Conservation (phyloP, 2,888 invertebrate genomes). For the Chrysolina oricalcia region DNA sequence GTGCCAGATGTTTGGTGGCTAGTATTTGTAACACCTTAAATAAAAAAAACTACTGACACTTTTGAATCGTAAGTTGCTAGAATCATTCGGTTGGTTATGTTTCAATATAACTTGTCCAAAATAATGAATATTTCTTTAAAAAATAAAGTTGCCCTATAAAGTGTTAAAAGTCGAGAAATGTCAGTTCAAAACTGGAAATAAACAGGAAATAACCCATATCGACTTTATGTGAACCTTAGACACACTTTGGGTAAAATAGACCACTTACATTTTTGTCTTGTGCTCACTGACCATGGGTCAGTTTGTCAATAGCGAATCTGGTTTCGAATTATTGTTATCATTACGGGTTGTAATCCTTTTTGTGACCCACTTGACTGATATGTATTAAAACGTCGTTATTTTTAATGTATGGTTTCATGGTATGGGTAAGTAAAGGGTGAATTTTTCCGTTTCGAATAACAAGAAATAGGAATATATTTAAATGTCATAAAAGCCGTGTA, state of each 20-base stretch:
- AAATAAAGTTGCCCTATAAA: too few relatives aligned
- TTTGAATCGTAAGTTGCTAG: too few relatives aligned
- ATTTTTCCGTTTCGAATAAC: not conserved
- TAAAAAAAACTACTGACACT: too few relatives aligned
- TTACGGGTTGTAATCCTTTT: slow-evolving; percentile 55
- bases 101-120: too few relatives aligned
- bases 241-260: slow-evolving; percentile 49
- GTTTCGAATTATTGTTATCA: slow-evolving; percentile 46
- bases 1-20: too few relatives aligned
- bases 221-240: slow-evolving; percentile 47
- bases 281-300: slow-evolving; percentile 63
- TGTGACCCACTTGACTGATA: slow-evolving; percentile 58
- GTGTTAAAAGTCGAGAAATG: too few relatives aligned
- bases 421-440: not conserved
- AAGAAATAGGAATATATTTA: not conserved
- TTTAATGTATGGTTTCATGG: slow-evolving; percentile 33
- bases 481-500: not conserved
- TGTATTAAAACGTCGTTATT: slow-evolving; percentile 62
- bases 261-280: slow-evolving; percentile 49
- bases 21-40: too few relatives aligned
- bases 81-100: too few relatives aligned
- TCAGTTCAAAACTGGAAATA: slow-evolving; percentile 44
- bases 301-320: slow-evolving; percentile 56
- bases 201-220: slow-evolving; percentile 49
- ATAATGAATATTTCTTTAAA: too few relatives aligned